Evolutionary conservation across 2,888 invertebrate species (phyloP).

Genomic region (Cosmorhoe ocellata): DNA sequence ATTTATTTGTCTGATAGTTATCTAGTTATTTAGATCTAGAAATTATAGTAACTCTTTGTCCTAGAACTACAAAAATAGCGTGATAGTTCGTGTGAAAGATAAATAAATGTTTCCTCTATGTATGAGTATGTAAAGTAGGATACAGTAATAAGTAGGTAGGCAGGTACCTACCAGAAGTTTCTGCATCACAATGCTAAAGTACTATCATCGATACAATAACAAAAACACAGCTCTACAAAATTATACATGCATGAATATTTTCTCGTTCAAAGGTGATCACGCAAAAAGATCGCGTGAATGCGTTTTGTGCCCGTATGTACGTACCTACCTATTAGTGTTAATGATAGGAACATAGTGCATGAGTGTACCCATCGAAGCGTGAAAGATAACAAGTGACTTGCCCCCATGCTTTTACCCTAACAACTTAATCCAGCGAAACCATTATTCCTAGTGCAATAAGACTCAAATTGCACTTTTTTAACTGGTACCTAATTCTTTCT

Average conservation of each 20-base stretch:
- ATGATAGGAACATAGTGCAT: constrained; percentile 43
- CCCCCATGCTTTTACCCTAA: constrained; percentile 32
- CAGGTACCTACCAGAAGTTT: constrained; percentile 1
- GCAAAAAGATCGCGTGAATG: constrained; percentile 23
- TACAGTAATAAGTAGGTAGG: constrained; percentile 1
- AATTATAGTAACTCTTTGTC: no score
- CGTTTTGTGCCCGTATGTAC: constrained; percentile 28
- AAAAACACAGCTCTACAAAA: constrained; percentile 5
- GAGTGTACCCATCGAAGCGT: constrained; percentile 47
- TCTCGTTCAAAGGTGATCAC: constrained; percentile 14
- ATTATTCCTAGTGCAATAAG: constrained; percentile 7
- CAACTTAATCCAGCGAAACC: constrained; percentile 13
- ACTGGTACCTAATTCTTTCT: neutral
- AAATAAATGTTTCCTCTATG: neutral
- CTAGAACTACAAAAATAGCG: neutral
- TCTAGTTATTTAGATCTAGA: no score
- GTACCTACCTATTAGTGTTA: constrained; percentile 43
- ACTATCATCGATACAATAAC: constrained; percentile 9
- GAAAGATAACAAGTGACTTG: constrained; percentile 53
- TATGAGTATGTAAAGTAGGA: constrained; percentile 1
- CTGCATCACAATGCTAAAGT: constrained; percentile 8
- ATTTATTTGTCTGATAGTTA: no score
- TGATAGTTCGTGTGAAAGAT: neutral
- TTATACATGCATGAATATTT: constrained; percentile 17
- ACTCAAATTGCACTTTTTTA: constrained; percentile 4